Base-by-base conservation (phyloP, 2,113 vertebrate species). In the Oceanites oceanicus region DNA sequence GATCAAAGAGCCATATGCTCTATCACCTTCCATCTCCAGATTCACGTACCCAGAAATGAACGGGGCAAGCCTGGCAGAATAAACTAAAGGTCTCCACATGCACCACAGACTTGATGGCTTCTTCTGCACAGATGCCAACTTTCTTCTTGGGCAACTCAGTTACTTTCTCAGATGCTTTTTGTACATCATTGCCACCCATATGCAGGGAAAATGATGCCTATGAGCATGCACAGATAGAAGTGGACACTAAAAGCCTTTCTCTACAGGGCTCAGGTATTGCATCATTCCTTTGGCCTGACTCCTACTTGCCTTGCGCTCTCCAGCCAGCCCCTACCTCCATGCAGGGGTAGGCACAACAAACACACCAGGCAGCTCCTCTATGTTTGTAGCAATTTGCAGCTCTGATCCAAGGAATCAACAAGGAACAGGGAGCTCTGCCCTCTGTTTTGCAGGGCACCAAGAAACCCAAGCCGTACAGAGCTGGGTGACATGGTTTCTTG, bases 1-100 rank as follows among this genome's bases (percentile, higher is more conserved):
- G 50, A 88, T 52, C 72, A 75, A 53, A 80, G 44, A 77, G n/a
- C 49, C 49, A 40, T 52, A 65, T 27, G 23, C 27, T 88, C 66
- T 53, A 66, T 55, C 77, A 78, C 77, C 70, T 90, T 88, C 40
- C 70, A 30, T 38, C 93, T 90, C 62, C 74, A 92, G 47, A 53
- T 63, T 84, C 76, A 50, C 0, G 0, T 29, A 47, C 40, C 38
- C 73, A 87, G 52, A 71, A 86, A 68, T n/a, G 59, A 86, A 80
- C 15, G 7, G 90, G 52, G 25, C 21, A 82, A 88, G 42, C 23
- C 65, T 49, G 38, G 27, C 45, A 93, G 52, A 84, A 86, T 14
- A 88, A 80, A 68, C 0, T 11, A 34, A 74, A 81, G 47, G 5
- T 66, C 71, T 86, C 70, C 29, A 23, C 0, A 0, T 52, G 34